These are phyloP conservation scores for Chalcosyrphus nemorum DNA, from an alignment of 2,888 invertebrate genomes.

Conservation along the genomic window DNA sequence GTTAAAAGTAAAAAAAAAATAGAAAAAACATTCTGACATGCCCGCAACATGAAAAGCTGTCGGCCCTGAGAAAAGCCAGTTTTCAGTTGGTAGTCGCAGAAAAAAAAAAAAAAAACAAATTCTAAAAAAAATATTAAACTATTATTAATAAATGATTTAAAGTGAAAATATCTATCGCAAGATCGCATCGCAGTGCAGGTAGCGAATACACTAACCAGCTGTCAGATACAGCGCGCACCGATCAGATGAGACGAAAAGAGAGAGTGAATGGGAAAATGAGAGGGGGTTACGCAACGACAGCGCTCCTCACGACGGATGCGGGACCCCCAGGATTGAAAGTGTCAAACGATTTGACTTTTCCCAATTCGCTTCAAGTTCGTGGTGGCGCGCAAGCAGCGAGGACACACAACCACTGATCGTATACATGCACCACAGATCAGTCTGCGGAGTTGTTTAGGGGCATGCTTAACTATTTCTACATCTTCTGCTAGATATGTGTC, in stretches of 20 bases:
- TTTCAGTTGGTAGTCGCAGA: slow-evolving; percentile 65
- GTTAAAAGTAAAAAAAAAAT: slow-evolving; percentile 31
- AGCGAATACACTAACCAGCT: slow-evolving; percentile 32
- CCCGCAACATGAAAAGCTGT: slow-evolving; percentile 67
- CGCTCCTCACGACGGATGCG: slow-evolving; percentile 11
- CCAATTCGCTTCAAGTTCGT: slow-evolving; percentile 64
- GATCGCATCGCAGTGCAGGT: slow-evolving; percentile 41
- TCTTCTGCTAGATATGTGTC: slow-evolving; percentile 61
- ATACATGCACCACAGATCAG: slow-evolving; percentile 29
- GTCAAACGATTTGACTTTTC: slow-evolving; percentile 67
- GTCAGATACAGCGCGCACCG: slow-evolving; percentile 24
- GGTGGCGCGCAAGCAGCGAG: too few species aligned
- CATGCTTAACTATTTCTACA: slow-evolving; percentile 52
- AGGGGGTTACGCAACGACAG: slow-evolving; percentile 37
- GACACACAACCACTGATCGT: slow-evolving; percentile 37
- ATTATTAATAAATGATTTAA: slow-evolving; percentile 71
- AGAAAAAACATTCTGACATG: slow-evolving; percentile 41
- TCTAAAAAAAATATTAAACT: slow-evolving; percentile 34
- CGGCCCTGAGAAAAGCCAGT: slow-evolving; percentile 72
- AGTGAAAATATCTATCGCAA: slow-evolving; percentile 72
- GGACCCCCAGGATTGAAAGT: slow-evolving; percentile 35
- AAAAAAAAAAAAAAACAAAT: slow-evolving; percentile 34
- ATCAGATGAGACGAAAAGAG: not conserved
- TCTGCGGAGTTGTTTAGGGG: slow-evolving; percentile 5
- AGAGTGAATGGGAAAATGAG: slow-evolving; percentile 12